These are phyloP conservation scores for Coecobrya sp. DNA, from an alignment of 2,888 invertebrate genomes.

Conservation along the genomic window DNA sequence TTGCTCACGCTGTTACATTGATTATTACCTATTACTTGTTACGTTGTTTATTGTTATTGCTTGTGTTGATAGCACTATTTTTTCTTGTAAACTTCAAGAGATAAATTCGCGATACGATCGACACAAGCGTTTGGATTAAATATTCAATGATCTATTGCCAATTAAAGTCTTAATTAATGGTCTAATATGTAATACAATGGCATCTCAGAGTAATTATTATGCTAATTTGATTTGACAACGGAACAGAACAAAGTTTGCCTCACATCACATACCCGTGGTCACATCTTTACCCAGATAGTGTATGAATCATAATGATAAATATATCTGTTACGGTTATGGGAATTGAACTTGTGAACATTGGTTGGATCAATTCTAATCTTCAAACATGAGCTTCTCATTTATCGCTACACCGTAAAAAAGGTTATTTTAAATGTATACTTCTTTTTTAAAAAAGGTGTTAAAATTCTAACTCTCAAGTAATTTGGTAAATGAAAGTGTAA, in stretches of 20 bases:
- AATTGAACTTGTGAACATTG: constrained; percentile 7
- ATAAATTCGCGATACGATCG: not conserved
- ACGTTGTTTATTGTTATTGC: not conserved
- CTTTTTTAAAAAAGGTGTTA: no score
- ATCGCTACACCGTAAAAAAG: no score
- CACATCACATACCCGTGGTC: not conserved
- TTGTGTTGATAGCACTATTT: not conserved
- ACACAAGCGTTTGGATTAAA: not conserved
- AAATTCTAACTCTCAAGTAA: no score
- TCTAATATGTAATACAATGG: not conserved
- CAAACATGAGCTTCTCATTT: not conserved
- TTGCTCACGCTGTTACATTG: not conserved
- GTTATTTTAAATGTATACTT: no score
- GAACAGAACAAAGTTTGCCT: not conserved
- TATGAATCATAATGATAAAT: not conserved
- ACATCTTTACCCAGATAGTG: not conserved
- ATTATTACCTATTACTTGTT: not conserved
- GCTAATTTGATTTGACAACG: not conserved
- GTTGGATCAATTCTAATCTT: not conserved
- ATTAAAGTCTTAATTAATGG: not conserved
- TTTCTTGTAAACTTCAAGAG: not conserved
- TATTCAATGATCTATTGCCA: not conserved
- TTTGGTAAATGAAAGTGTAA: no score
- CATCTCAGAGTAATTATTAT: not conserved
- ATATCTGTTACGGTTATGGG: not conserved